Base-by-base conservation (phyloP, 2,888 invertebrate genomes). In the Andrena fulva region DNA sequence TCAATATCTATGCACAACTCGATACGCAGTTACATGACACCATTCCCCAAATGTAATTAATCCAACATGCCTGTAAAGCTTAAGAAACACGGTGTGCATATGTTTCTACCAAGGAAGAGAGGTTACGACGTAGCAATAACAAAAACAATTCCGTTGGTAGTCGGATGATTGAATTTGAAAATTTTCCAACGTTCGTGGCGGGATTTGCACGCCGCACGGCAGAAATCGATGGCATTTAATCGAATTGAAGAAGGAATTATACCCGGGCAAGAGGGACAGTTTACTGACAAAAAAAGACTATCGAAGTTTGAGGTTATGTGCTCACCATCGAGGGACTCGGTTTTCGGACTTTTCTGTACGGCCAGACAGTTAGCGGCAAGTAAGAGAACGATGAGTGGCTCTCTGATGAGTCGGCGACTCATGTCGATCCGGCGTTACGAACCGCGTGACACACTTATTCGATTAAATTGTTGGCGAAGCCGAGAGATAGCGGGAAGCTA, bases 281-380 rank as follows among this genome's bases (percentile, higher is more conserved):
- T 42, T 12, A 42, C 42, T 42, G 42, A 35, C 24, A 7, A 16
- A 7, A 16, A 24, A 16, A 4, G 1, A 12, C n/a, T 52, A 54
- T 7, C 12, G 63, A 24, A 67, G 54, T 82, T 85, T 72, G 77
- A 89, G 91, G 91, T 91, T 91, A 91, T 78, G 86, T 88, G 48
- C 88, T 89, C 82, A 91, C 91, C 90, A 7, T n/a, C 0, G 7
- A 78, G 64, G n/a, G 50, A 5, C 29, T 24, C 0, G 24, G 7
- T 71, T 59, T 24, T 50, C 12, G 56, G 10, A 6, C n/a, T 27
- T 31, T 52, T 59, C 27, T 5, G 10, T 31, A 10, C n/a, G 2
- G 54, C 50, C 56, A 33, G 16, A 24, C 52, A 24, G 20, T 27
- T 20, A 70, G 27, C 35, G 54, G 63, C 16, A 8, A 85, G 33